Evolutionary conservation across 1,140 invertebrate genomes (phyloP).

Genomic region (Drosophila hydei): DNA sequence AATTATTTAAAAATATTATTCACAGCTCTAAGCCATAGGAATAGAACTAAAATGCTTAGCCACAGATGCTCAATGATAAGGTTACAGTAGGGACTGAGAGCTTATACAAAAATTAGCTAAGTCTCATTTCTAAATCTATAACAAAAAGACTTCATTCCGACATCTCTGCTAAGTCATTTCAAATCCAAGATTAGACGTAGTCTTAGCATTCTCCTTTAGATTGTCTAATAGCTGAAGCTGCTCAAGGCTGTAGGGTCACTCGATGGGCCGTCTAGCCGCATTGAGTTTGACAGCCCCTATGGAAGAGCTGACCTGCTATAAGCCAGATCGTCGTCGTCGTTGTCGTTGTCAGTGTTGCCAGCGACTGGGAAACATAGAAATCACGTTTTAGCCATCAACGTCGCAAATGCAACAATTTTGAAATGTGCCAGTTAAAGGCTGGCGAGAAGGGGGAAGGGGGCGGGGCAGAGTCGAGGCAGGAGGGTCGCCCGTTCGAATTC

Average conservation of each 20-base stretch:
- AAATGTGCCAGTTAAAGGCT: constrained; percentile 34
- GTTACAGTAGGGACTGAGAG: too few species aligned
- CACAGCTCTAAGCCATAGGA: too few species aligned
- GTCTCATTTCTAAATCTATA: too few species aligned
- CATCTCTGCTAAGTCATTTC: too few species aligned
- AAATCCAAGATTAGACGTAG: too few species aligned
- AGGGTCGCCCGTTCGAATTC: constrained; percentile 18
- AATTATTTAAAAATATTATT: too few species aligned
- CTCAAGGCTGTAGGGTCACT: constrained; percentile 6
- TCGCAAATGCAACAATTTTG: constrained; percentile 79
- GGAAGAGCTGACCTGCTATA: constrained; percentile 65
- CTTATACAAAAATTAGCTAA: too few species aligned
- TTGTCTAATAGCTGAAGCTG: neutral
- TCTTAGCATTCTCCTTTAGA: too few species aligned
- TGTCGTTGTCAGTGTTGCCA: constrained; percentile 9
- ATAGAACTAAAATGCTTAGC: too few species aligned
- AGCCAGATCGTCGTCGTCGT: constrained; percentile 62
- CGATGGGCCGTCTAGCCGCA: constrained; percentile 26
- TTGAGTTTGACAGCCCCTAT: constrained; percentile 39
- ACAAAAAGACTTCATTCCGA: too few species aligned
- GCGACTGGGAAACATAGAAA: constrained; percentile 79
- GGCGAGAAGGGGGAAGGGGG: constrained; percentile 2
- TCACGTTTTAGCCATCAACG: constrained; percentile 81
- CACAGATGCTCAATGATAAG: too few species aligned
- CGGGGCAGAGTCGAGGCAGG: neutral